A percentile compares a stretch with the other conserved stretches of the same genome.
These are phyloP conservation scores for Oncorhynchus nerka DNA, from an alignment of 2,113 vertebrate species.

Conservation along the genomic window DNA sequence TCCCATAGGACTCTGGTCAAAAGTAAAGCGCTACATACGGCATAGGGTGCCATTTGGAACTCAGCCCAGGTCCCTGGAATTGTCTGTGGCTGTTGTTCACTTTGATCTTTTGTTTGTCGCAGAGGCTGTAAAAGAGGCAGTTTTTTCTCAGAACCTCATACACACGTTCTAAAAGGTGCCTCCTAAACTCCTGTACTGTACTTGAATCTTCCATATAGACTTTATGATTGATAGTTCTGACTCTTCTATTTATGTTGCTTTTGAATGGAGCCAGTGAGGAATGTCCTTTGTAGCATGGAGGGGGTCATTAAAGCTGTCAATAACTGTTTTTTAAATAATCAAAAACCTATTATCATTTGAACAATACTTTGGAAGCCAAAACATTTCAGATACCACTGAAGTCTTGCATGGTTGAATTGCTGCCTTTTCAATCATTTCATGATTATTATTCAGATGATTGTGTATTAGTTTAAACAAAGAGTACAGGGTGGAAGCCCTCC, in stretches of 20 bases:
- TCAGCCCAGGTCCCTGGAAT: too few relatives aligned
- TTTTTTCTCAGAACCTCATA: background rate
- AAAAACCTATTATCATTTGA: constrained; percentile 61
- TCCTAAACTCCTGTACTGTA: background rate
- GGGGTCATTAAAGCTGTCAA: constrained; percentile 55
- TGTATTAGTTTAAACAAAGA: constrained; percentile 37
- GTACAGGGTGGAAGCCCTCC: background rate
- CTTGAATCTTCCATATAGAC: background rate
- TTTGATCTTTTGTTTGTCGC: background rate
- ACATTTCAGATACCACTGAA: constrained; percentile 4
- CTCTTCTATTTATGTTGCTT: background rate
- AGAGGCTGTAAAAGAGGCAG: background rate
- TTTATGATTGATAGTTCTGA: background rate
- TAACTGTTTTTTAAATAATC: constrained; percentile 58
- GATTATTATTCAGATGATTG: background rate
- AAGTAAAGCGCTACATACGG: too few relatives aligned
- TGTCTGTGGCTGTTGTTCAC: background rate
- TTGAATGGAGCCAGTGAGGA: constrained; percentile 9
- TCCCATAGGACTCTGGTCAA: too few relatives aligned
- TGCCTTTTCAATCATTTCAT: background rate
- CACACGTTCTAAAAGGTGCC: too few relatives aligned
- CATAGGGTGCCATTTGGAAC: too few relatives aligned
- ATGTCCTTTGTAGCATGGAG: constrained; percentile 38
- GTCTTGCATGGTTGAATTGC: background rate
- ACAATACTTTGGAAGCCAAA: constrained; percentile 41